A percentile compares a stretch with the other conserved stretches of the same genome.
Evolutionary conservation across 2,797 vertebrate species (phyloP).

Genomic region (Caiman crocodilus): DNA sequence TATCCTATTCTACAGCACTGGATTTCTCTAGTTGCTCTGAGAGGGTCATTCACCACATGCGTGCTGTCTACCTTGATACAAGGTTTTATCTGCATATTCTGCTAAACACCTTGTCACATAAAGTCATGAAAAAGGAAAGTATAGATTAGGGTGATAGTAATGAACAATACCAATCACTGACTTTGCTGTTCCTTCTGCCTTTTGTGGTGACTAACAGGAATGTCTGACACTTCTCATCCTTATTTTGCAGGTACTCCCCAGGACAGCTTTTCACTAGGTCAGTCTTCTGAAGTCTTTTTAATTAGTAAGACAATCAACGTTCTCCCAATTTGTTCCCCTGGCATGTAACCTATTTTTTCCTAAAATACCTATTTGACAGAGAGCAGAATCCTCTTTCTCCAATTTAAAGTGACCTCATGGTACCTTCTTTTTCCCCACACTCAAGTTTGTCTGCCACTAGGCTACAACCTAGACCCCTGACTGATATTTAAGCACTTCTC

Average conservation of each 20-base stretch:
- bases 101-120: neutral
- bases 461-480: no score
- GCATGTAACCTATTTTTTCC: neutral
- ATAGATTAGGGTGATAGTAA: no score
- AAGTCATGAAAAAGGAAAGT: no score
- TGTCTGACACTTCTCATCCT: neutral
- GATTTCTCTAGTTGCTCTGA: neutral
- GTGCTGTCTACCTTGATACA: rapidly evolving
- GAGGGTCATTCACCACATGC: neutral
- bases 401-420: neutral
- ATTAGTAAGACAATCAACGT: neutral
- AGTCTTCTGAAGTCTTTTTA: neutral
- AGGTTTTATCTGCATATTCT: neutral
- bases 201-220: rapidly evolving
- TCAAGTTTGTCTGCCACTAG: neutral
- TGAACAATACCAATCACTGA: rapidly evolving
- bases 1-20: rapidly evolving
- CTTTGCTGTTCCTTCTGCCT: rapidly evolving
- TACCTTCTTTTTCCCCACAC: neutral
- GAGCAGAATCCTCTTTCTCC: slow-evolving; percentile 1
- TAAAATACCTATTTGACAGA: neutral
- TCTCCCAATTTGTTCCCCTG: neutral
- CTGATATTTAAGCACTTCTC: neutral
- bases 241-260: neutral
- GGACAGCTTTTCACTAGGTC: neutral